These are phyloP conservation scores for Pinna nobilis DNA, from an alignment of 1,140 invertebrate species.

Conservation along the genomic window DNA sequence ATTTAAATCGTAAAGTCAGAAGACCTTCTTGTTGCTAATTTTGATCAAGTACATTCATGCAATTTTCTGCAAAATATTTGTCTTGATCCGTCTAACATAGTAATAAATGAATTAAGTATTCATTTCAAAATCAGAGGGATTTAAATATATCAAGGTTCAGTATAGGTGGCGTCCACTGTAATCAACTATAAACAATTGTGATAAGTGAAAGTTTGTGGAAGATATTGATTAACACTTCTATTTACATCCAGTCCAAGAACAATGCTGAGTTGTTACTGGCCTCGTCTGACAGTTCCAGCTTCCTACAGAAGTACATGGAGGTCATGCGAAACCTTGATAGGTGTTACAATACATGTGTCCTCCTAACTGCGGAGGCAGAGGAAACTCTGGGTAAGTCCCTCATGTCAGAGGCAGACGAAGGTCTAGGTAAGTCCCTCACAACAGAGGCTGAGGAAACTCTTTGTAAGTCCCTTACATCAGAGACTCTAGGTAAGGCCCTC, in stretches of 20 bases:
- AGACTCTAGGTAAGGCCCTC: background rate
- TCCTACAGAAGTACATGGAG: constrained; percentile 33
- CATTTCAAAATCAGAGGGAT: too few species aligned
- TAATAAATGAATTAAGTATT: too few species aligned
- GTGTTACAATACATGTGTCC: constrained; percentile 35
- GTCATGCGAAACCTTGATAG: constrained; percentile 35
- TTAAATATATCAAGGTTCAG: too few species aligned
- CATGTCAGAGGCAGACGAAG: background rate
- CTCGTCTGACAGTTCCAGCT: constrained; percentile 6
- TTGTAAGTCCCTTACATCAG: background rate
- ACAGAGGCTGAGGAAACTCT: background rate
- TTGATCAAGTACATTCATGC: too few species aligned
- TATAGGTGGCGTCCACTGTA: too few species aligned
- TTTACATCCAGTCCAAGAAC: constrained; percentile 21
- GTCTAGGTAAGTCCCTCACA: too few species aligned
- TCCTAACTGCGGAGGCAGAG: constrained; percentile 37
- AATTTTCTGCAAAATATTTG: too few species aligned
- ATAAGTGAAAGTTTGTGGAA: too few species aligned
- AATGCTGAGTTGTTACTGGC: constrained; percentile 24
- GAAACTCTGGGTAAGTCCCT: constrained; percentile 22
- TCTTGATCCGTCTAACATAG: too few species aligned
- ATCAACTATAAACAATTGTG: too few species aligned
- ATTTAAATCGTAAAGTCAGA: too few species aligned
- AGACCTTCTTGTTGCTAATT: too few species aligned
- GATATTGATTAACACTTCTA: background rate